Evolutionary conservation across 2,113 vertebrate species (phyloP), one percentile per base, ranked within the genome.

Genomic region (Pseudorhombus dupliciocellatus): DNA sequence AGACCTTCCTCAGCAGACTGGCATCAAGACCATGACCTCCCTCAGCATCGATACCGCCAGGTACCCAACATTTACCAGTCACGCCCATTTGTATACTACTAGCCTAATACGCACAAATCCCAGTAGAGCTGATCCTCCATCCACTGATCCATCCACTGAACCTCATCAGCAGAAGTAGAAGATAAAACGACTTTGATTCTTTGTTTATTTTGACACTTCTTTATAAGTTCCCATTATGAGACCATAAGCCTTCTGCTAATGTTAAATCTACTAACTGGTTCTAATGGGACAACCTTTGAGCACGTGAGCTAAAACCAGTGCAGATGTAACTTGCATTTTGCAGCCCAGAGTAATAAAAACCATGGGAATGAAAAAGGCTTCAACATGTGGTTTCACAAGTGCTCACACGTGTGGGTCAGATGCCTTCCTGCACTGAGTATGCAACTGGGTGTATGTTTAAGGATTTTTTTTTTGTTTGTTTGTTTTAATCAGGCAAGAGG

Each of bases 31-130:
- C 28, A 95, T 95, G 93, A 98, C 97, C 21, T 96, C 96, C 62
- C 85, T 95, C 55, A 97, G 95, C 59, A 98, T 98, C 46, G 95
- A 99, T 10, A 96, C 92, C 0, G 96, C 97, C 83, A 96, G 97
- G 97, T 98, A 94, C 42, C 11, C 62, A 20, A 20, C 51, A 21
- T 21, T 21, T 20, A 46, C 15, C 40, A 5, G 26, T n/a, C 26
- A 34, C 7, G n/a, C 14, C 55, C 14, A 37, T 70, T 60, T 61
- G 18, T 5, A 3, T 48, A 20, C 46, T 9, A 4, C 21, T 24
- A 22, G 8, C 50, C 18, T 22, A 1, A 10, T 11, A 52, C 3
- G 12, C 9, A 21, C 7, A 52, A 52, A 46, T 20, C 18, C 3
- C 20, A 7, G 7, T 48, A 6, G n/a, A 42, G 40, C 16, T 42